Conservation (phyloP, 2,797 vertebrate species). For the Rhinichthys osculus region DNA sequence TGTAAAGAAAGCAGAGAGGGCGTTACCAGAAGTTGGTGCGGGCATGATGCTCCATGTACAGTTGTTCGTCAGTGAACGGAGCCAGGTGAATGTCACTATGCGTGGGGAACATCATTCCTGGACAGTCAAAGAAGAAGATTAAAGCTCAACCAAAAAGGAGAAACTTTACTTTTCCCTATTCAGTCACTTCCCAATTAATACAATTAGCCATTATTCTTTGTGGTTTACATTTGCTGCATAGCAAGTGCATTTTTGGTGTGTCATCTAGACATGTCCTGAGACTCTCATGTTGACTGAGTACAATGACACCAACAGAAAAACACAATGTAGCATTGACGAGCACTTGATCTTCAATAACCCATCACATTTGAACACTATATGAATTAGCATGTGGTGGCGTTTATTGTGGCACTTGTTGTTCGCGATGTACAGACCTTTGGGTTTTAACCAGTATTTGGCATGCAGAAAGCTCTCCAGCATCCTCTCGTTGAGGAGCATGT, state of each 20-base stretch:
- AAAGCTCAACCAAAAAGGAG: not conserved
- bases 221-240: not conserved
- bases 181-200: not conserved
- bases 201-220: not conserved
- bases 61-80: constrained; percentile 85
- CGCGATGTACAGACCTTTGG: constrained; percentile 69
- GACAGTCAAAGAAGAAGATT: constrained; percentile 46
- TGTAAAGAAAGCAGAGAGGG: not conserved
- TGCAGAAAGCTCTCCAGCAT: constrained; percentile 82
- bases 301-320: not conserved
- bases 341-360: not conserved
- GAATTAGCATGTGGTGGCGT: not conserved
- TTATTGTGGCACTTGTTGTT: not conserved
- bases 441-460: constrained; percentile 84
- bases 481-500: constrained; percentile 82
- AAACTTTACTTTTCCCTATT: not conserved
- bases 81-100: constrained; percentile 81
- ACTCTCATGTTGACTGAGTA: not conserved
- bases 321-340: not conserved
- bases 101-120: constrained; percentile 85
- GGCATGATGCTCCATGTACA: constrained; percentile 82
- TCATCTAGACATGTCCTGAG: not conserved
- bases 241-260: not conserved
- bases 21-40: constrained; percentile 82
- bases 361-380: not conserved